Percentiles rank a stretch among this genome's conserved stretches.
Conservation (phyloP, 2,888 invertebrate species). For the Nomada ruficornis region DNA sequence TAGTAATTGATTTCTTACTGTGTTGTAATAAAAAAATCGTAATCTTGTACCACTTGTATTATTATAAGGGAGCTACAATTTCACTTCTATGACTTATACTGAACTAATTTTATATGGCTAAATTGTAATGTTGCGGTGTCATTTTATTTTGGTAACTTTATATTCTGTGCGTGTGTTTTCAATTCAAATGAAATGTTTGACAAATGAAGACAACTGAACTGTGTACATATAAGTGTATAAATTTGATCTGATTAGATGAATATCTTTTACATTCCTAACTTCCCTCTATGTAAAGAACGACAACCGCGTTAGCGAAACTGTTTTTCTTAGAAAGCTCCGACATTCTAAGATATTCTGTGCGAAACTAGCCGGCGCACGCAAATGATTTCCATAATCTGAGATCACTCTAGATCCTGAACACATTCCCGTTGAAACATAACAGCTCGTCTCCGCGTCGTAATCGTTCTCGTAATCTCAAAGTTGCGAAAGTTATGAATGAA, state of each 20-base stretch:
- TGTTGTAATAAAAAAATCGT: no score
- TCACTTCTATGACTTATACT: no score
- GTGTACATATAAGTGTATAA: not conserved
- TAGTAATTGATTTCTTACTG: no score
- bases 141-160: not conserved
- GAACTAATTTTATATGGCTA: no score
- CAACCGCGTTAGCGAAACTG: slow-evolving; percentile 33
- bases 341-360: slow-evolving; percentile 36
- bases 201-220: not conserved
- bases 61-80: no score
- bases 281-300: slow-evolving; percentile 28
- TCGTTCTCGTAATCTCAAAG: slow-evolving; percentile 56
- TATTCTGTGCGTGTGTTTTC: not conserved
- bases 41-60: no score
- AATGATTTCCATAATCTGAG: slow-evolving; percentile 70
- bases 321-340: slow-evolving; percentile 54
- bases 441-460: slow-evolving; percentile 49
- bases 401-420: slow-evolving; percentile 64
- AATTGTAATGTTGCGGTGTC: not conserved
- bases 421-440: slow-evolving; percentile 63
- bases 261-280: slow-evolving; percentile 28
- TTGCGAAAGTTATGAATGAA: slow-evolving; percentile 6
- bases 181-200: not conserved
- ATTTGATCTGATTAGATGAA: slow-evolving; percentile 9
- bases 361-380: slow-evolving; percentile 42